Conservation (phyloP, 1,140 invertebrate genomes). For the Pogonomyrmex barbatus region DNA sequence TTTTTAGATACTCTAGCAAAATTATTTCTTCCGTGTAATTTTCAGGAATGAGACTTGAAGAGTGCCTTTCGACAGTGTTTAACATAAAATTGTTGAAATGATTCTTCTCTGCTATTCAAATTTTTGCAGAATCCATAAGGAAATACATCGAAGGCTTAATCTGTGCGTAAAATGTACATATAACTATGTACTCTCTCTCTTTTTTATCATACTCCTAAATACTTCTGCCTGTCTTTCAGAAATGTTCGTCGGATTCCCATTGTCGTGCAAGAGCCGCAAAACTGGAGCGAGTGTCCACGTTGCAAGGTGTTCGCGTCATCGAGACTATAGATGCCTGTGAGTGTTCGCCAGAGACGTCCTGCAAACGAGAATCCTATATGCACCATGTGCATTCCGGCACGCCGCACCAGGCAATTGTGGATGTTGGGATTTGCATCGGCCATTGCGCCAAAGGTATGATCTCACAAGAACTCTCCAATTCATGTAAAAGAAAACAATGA, state of each 20-base stretch:
- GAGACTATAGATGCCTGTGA: slow-evolving; percentile 85
- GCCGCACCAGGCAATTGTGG: slow-evolving; percentile 84
- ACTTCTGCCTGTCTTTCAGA: slow-evolving; percentile 69
- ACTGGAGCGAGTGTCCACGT: slow-evolving; percentile 84
- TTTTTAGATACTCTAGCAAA: not conserved
- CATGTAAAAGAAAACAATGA: not conserved
- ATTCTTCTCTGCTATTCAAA: not conserved
- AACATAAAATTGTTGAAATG: not conserved
- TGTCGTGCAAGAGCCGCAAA: slow-evolving; percentile 82
- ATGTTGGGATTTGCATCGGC: slow-evolving; percentile 85
- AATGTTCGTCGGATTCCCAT: slow-evolving; percentile 81
- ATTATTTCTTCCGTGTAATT: not conserved
- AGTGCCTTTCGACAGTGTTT: not conserved
- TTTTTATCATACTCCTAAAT: not conserved
- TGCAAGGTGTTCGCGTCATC: slow-evolving; percentile 84
- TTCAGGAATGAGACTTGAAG: not conserved
- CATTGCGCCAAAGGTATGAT: slow-evolving; percentile 80
- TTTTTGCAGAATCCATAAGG: not conserved
- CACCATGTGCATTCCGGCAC: slow-evolving; percentile 85
- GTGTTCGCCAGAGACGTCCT: slow-evolving; percentile 82
- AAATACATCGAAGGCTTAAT: not conserved
- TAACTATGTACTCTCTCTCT: not conserved
- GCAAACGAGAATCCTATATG: slow-evolving; percentile 82
- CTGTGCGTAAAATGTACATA: not conserved
- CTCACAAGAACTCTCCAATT: not conserved